Conservation (phyloP, 2,888 invertebrate species). For the Eilema sororculum region DNA sequence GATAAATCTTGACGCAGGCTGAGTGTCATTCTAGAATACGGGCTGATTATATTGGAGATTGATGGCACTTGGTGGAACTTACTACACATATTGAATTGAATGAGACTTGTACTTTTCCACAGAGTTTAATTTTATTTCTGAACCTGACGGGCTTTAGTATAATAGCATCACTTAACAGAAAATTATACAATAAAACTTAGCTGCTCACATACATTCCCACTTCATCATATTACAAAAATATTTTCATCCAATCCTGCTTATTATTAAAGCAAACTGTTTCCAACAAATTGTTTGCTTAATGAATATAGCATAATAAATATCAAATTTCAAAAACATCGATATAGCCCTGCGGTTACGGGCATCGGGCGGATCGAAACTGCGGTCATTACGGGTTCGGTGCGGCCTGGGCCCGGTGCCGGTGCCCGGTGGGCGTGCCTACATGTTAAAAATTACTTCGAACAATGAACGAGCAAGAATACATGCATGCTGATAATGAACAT, state of each 20-base stretch:
- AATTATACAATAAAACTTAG: neutral
- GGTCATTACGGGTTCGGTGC: slow-evolving; percentile 3
- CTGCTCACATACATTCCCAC: neutral
- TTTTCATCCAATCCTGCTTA: neutral
- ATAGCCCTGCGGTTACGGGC: slow-evolving; percentile 6
- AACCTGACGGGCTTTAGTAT: too few relatives aligned
- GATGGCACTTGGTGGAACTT: too few relatives aligned
- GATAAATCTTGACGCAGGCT: too few relatives aligned
- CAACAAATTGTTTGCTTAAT: neutral
- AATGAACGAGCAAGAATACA: slow-evolving; percentile 7
- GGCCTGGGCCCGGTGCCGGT: neutral
- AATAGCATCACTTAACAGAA: neutral
- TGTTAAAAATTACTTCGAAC: slow-evolving; percentile 12
- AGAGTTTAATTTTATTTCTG: too few relatives aligned
- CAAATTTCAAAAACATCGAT: slow-evolving; percentile 7
- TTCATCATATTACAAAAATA: neutral
- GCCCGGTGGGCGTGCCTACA: neutral
- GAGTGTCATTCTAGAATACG: too few relatives aligned
- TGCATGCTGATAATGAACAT: slow-evolving; percentile 3
- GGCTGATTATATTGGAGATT: too few relatives aligned
- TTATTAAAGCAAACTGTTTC: neutral
- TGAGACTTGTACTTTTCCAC: too few relatives aligned
- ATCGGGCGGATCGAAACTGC: slow-evolving; percentile 7
- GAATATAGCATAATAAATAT: slow-evolving; percentile 4
- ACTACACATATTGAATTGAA: too few relatives aligned